Evolutionary conservation across 2,113 vertebrate genomes (phyloP).

Genomic region (Paramormyrops kingsleyae): DNA sequence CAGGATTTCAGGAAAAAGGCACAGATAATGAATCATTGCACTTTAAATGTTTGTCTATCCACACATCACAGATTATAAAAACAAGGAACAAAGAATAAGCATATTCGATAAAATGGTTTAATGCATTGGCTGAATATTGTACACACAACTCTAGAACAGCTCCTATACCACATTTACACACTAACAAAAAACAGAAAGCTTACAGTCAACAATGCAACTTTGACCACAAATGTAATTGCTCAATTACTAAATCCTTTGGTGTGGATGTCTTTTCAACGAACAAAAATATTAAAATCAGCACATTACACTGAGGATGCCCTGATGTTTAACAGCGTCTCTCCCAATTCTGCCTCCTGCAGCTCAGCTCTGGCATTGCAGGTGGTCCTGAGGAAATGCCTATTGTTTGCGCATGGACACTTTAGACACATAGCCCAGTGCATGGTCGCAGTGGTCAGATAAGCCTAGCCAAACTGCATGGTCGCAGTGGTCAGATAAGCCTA

Average conservation of each 20-base stretch:
- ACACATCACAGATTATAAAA: not conserved
- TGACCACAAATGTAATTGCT: not conserved
- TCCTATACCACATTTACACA: not conserved
- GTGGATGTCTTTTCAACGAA: not conserved
- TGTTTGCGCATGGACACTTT: not conserved
- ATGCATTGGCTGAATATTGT: not conserved
- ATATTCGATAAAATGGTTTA: not conserved
- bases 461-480: no score
- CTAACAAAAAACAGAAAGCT: not conserved
- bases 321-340: not conserved
- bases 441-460: not conserved
- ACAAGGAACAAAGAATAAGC: not conserved
- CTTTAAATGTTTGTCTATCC: slow-evolving; percentile 17
- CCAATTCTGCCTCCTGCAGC: not conserved
- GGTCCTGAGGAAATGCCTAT: not conserved
- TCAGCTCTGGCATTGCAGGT: not conserved
- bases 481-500: not conserved
- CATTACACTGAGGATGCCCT: not conserved
- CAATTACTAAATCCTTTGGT: not conserved
- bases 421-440: not conserved
- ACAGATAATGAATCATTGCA: slow-evolving; percentile 34
- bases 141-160: not conserved
- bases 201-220: not conserved
- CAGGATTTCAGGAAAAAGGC: slow-evolving; percentile 22
- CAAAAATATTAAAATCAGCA: not conserved